A percentile compares a stretch with the other conserved stretches of the same genome.
phyloP scores from a whole-genome alignment of 2,113 vertebrate genomes.

The Pachypanchax playfairii region DNA sequence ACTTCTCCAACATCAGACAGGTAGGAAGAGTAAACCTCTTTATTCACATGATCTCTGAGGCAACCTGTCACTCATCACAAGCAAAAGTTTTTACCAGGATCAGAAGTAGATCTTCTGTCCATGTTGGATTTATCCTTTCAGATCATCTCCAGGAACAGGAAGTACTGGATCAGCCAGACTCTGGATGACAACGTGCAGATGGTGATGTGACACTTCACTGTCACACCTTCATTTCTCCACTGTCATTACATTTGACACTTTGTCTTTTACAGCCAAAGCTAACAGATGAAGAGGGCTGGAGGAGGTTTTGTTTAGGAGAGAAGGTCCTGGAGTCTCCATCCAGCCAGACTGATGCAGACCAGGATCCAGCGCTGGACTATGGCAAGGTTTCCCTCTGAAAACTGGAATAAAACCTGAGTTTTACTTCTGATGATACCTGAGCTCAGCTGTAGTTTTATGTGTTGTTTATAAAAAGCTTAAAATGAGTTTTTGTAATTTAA shows the following conservation, averaged over 20 bases:
- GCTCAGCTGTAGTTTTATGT: no score
- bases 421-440: background rate
- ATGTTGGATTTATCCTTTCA: slow-evolving; percentile 58
- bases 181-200: slow-evolving; percentile 92
- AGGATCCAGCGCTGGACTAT: slow-evolving; percentile 86
- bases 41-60: no score
- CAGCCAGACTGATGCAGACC: slow-evolving; percentile 58
- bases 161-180: slow-evolving; percentile 88
- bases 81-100: no score
- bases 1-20: slow-evolving; percentile 83
- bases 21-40: slow-evolving; percentile 18
- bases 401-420: background rate
- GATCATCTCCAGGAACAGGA: slow-evolving; percentile 89
- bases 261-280: slow-evolving; percentile 81
- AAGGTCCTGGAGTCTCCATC: slow-evolving; percentile 71
- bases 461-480: no score
- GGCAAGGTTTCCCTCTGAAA: slow-evolving; percentile 78
- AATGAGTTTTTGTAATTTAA: no score
- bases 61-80: no score
- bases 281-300: slow-evolving; percentile 95
- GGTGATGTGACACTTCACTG: slow-evolving; percentile 78
- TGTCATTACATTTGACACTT: no score
- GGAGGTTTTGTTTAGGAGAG: slow-evolving; percentile 93
- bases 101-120: background rate
- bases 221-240: no score